phyloP scores from a whole-genome alignment of 2,888 invertebrate species.

The Trachelus stipa region DNA sequence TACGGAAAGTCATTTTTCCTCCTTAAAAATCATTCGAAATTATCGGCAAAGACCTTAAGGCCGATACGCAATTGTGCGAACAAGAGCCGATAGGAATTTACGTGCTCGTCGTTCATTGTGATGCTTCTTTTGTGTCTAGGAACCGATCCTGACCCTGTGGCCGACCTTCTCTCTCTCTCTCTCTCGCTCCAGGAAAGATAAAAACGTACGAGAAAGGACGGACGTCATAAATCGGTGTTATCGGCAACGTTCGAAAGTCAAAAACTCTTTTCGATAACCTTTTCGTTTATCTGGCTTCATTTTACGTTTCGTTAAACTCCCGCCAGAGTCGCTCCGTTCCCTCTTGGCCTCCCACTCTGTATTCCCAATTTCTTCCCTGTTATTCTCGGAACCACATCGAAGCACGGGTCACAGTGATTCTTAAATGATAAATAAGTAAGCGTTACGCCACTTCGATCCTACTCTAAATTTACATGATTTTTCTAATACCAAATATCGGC shows the following conservation, averaged over 20 bases:
- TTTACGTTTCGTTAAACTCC: background rate
- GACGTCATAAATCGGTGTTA: slow-evolving; percentile 4
- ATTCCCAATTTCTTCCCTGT: background rate
- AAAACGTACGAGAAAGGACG: background rate
- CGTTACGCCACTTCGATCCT: background rate
- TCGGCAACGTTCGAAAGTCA: slow-evolving; percentile 3
- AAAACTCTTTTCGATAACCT: slow-evolving; percentile 6
- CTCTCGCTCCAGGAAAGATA: background rate
- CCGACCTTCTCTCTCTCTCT: background rate
- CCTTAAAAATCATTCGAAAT: background rate
- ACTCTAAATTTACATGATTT: background rate
- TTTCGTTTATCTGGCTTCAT: background rate
- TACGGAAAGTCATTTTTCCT: too few relatives aligned
- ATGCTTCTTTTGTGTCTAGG: background rate
- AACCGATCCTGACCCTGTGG: background rate
- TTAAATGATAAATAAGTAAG: background rate
- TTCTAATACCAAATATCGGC: background rate
- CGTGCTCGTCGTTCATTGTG: background rate
- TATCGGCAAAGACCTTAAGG: background rate
- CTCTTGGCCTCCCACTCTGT: too few relatives aligned
- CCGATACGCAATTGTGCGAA: background rate
- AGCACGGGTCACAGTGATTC: background rate
- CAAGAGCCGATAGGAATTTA: background rate
- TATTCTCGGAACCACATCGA: background rate
- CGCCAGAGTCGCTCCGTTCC: background rate